A percentile compares a stretch with the other conserved stretches of the same genome.
Conservation (phyloP, 1,140 invertebrate genomes). For the Hycleus phaleratus region DNA sequence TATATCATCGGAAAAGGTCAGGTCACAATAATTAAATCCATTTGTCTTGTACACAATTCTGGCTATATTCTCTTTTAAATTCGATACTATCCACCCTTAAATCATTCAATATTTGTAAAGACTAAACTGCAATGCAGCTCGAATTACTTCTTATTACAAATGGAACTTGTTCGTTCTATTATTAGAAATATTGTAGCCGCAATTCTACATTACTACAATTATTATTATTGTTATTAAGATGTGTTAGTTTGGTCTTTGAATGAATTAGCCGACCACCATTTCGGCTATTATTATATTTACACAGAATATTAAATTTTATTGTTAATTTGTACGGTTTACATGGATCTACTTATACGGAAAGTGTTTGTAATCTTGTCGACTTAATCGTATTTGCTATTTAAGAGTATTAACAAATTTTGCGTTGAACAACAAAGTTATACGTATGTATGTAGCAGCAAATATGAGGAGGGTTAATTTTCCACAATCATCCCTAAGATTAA, state of each 20-base stretch:
- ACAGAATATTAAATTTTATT: constrained; percentile 30
- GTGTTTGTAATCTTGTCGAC: constrained; percentile 13
- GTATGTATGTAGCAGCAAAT: no score
- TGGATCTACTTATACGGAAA: background rate
- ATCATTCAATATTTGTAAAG: background rate
- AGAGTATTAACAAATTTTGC: constrained; percentile 7
- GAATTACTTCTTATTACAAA: background rate
- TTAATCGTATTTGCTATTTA: constrained; percentile 9
- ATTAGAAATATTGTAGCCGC: background rate
- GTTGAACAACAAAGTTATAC: background rate
- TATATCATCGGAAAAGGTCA: constrained; percentile 1
- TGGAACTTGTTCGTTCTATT: background rate
- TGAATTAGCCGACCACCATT: constrained; percentile 25
- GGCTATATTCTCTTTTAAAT: no score
- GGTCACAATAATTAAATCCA: constrained; percentile 1
- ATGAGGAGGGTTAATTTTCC: no score
- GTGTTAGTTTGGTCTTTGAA: constrained; percentile 20
- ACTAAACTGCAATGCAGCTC: background rate
- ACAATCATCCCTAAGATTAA: no score
- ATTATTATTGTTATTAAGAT: constrained; percentile 1
- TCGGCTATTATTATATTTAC: constrained; percentile 24
- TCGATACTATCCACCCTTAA: background rate
- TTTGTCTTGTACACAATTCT: background rate
- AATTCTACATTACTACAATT: background rate
- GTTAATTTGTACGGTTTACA: constrained; percentile 26